Evolutionary conservation across 2,797 vertebrate genomes (phyloP).

Genomic region (Neosalanx taihuensis): DNA sequence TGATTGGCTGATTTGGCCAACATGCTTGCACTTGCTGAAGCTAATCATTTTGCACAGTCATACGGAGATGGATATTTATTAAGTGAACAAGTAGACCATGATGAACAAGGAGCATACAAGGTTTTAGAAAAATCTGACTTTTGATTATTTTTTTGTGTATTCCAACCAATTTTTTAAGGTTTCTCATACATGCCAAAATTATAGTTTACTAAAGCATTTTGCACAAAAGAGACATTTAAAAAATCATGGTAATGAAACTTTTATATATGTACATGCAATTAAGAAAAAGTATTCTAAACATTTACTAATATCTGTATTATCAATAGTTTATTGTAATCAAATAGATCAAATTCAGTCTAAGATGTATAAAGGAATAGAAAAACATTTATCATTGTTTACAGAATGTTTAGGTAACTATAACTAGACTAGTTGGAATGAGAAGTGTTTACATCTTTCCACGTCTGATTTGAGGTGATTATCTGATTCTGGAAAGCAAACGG

Average conservation of each 20-base stretch:
- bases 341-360: constrained; percentile 76
- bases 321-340: constrained; percentile 74
- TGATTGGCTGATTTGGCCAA: constrained; percentile 53
- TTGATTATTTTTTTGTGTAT: constrained; percentile 43
- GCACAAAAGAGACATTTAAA: constrained; percentile 76
- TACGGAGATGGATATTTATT: constrained; percentile 64
- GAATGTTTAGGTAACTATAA: constrained; percentile 60
- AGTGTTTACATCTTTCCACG: constrained; percentile 74
- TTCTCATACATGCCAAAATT: constrained; percentile 87
- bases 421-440: constrained; percentile 46
- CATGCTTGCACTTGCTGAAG: constrained; percentile 76
- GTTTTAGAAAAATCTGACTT: constrained; percentile 52
- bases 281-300: constrained; percentile 71
- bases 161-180: constrained; percentile 59
- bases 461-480: constrained; percentile 54
- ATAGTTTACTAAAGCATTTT: constrained; percentile 88
- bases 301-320: constrained; percentile 76
- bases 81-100: constrained; percentile 45
- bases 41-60: constrained; percentile 77
- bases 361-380: constrained; percentile 68
- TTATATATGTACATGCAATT: constrained; percentile 78
- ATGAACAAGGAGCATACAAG: constrained; percentile 52
- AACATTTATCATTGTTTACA: constrained; percentile 78
- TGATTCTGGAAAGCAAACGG: constrained; percentile 25
- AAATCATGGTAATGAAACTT: constrained; percentile 77